These are phyloP conservation scores for Mystacornis crossleyi DNA, from an alignment of 2,113 vertebrate genomes.

Conservation along the genomic window DNA sequence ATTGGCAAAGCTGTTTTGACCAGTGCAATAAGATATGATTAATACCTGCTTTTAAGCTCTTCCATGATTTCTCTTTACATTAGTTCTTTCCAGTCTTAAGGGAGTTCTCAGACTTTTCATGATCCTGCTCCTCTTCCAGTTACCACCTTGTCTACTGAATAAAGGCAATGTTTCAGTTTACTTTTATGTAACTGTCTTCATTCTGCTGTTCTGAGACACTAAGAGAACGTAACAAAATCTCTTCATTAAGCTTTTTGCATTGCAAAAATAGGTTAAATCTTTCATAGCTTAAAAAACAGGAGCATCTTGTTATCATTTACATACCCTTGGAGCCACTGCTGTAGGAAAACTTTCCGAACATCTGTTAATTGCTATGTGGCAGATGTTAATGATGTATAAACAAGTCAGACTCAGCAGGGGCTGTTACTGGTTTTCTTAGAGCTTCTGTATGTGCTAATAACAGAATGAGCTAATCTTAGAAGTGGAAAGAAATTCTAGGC, in stretches of 20 bases:
- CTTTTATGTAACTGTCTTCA: neutral
- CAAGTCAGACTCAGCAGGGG: conserved; percentile 20
- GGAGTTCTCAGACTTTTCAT: neutral
- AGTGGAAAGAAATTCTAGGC: conserved; percentile 4
- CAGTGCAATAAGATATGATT: neutral
- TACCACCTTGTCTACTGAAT: neutral
- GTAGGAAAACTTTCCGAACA: conserved; percentile 28
- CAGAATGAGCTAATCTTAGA: conserved; percentile 21
- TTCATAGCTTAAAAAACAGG: neutral
- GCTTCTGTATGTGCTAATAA: conserved; percentile 12
- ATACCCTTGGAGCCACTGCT: neutral
- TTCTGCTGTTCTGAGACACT: neutral
- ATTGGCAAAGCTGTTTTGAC: neutral
- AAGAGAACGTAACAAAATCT: neutral
- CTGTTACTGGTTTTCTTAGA: conserved; percentile 16
- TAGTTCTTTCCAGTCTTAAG: neutral
- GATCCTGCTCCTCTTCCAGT: neutral
- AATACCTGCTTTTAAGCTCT: neutral
- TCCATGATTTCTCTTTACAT: neutral
- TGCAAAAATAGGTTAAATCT: neutral
- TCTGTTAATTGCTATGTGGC: conserved; percentile 58
- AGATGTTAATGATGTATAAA: conserved; percentile 58
- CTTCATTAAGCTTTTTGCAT: neutral
- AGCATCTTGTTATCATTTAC: neutral
- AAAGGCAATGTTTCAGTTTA: neutral